phyloP scores from a whole-genome alignment of 2,797 vertebrate species.

The Sebastes baramenuke region DNA sequence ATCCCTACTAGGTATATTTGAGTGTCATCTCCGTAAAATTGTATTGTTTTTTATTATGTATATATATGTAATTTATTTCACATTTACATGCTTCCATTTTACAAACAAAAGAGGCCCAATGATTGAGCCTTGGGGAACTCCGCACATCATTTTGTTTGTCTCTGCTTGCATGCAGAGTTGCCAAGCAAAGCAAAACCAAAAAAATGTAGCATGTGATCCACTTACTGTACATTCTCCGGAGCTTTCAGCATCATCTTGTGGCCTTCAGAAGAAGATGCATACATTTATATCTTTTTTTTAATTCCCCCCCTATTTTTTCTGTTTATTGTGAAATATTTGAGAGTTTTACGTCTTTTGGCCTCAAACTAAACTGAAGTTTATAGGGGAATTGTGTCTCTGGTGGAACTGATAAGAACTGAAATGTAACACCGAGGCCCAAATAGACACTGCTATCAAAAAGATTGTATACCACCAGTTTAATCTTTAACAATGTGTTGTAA shows the following conservation, averaged over 20 bases:
- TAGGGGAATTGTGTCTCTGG: too few relatives aligned
- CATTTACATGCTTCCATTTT: too few relatives aligned
- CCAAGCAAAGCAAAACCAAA: too few relatives aligned
- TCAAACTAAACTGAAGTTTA: not conserved
- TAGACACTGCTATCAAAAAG: not conserved
- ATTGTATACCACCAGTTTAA: not conserved
- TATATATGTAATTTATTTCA: not conserved
- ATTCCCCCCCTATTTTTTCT: too few relatives aligned
- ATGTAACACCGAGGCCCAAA: too few relatives aligned
- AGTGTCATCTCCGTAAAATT: not conserved
- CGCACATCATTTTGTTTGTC: not conserved
- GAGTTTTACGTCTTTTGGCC: not conserved
- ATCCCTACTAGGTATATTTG: rapidly evolving
- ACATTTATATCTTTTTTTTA: not conserved
- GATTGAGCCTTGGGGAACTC: not conserved
- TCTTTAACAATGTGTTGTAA: not conserved
- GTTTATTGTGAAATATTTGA: not conserved
- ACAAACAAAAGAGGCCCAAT: not conserved
- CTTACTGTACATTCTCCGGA: rapidly evolving
- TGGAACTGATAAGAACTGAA: not conserved
- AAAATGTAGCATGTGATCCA: not conserved
- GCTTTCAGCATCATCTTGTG: too few relatives aligned
- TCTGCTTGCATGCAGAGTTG: not conserved
- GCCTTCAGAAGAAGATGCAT: too few relatives aligned
- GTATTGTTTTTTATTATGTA: not conserved